Evolutionary conservation across 1,140 invertebrate species (phyloP).

Genomic region (Callitettix versicolor): DNA sequence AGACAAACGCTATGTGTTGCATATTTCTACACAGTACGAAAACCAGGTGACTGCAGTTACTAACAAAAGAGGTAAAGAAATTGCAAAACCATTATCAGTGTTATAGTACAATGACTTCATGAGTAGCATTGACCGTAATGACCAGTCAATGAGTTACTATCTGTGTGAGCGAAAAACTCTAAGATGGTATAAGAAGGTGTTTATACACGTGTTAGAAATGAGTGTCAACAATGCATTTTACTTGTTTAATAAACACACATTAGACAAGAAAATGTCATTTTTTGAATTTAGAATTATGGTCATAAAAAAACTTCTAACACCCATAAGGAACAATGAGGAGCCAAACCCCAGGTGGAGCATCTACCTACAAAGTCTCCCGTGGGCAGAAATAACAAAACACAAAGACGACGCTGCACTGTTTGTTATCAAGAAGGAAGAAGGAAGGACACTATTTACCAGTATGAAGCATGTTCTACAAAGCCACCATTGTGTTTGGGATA

Average conservation of each 20-base stretch:
- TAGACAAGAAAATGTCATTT: neutral
- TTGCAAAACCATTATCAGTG: neutral
- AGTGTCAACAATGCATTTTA: conserved; percentile 1
- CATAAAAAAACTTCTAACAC: neutral
- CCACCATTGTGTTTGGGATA: neutral
- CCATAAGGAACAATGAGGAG: too few species aligned
- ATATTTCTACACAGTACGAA: conserved; percentile 27
- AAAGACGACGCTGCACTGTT: neutral
- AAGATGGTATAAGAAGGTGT: conserved; percentile 11
- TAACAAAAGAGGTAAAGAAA: too few species aligned
- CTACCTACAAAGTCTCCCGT: too few species aligned
- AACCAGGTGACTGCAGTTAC: conserved; percentile 13
- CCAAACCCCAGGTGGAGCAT: neutral
- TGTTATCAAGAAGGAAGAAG: neutral
- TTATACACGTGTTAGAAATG: conserved; percentile 5
- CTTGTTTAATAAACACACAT: neutral
- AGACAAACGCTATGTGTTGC: conserved; percentile 28
- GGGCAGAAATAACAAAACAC: neutral
- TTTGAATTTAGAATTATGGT: neutral
- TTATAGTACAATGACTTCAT: conserved; percentile 9
- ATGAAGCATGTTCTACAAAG: neutral
- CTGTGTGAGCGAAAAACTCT: conserved; percentile 1
- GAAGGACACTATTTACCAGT: neutral
- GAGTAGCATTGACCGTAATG: conserved; percentile 6
- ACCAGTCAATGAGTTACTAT: conserved; percentile 7